Conservation (phyloP, 2,113 vertebrate genomes). For the Pholis gunnellus region DNA sequence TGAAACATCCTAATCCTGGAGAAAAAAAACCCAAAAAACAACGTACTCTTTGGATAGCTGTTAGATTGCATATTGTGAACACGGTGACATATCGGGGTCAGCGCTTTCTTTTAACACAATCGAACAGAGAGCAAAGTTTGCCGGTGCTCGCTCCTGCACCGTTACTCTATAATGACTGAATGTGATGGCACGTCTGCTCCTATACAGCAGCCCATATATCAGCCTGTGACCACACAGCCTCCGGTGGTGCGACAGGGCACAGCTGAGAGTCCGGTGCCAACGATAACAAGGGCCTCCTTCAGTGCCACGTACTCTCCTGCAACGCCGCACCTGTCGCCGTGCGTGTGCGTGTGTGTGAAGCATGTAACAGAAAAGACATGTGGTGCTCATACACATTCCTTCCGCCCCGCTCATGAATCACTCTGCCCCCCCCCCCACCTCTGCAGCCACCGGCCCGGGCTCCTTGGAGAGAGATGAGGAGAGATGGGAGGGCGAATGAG, state of each 20-base stretch:
- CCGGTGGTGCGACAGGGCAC: slow-evolving; percentile 54
- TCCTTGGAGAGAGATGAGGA: slow-evolving; percentile 32
- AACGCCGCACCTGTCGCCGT: slow-evolving; percentile 70
- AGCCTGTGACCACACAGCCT: slow-evolving; percentile 60
- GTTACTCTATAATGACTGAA: slow-evolving; percentile 23
- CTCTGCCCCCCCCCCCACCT: slow-evolving; percentile 22
- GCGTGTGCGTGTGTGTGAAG: slow-evolving; percentile 27
- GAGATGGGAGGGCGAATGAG: slow-evolving; percentile 36
- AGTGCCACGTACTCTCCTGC: slow-evolving; percentile 49
- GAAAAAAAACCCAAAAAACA: background rate
- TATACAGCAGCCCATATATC: slow-evolving; percentile 59
- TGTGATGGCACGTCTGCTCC: slow-evolving; percentile 57
- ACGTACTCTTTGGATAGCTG: background rate
- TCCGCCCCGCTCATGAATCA: slow-evolving; percentile 71
- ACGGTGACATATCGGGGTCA: slow-evolving; percentile 40
- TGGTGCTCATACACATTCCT: slow-evolving; percentile 71
- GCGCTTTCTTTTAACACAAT: slow-evolving; percentile 14
- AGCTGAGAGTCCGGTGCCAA: slow-evolving; percentile 64
- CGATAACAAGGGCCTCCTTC: slow-evolving; percentile 57
- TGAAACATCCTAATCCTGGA: background rate
- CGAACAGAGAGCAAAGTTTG: slow-evolving; percentile 35
- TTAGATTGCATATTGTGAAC: slow-evolving; percentile 12
- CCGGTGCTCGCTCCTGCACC: slow-evolving; percentile 17
- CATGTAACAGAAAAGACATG: slow-evolving; percentile 65
- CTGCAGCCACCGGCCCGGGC: slow-evolving; percentile 6